These are phyloP conservation scores for Eueides isabella DNA, from an alignment of 1,140 invertebrate genomes.

Conservation along the genomic window DNA sequence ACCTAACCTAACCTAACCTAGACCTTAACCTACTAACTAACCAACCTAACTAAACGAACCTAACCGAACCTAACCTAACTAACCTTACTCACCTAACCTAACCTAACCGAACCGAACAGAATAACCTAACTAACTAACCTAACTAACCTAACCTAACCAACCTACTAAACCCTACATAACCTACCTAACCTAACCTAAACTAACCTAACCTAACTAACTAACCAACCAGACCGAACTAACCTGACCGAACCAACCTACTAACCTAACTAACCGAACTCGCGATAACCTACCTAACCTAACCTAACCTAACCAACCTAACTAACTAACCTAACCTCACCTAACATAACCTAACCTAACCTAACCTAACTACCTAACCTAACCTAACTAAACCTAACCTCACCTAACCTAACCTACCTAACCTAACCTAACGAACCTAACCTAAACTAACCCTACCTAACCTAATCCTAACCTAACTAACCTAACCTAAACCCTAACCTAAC, in stretches of 20 bases:
- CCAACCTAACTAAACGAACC: no score
- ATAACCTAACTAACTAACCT: conserved; percentile 7
- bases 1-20: no score
- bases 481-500: conserved; percentile 18
- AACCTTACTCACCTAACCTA: conserved; percentile 15
- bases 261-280: conserved; percentile 14
- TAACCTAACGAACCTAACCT: no score
- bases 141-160: conserved; percentile 14
- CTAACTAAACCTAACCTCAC: no score
- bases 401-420: no score
- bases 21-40: no score
- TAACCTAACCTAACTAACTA: no score
- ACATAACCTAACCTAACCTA: no score
- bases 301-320: conserved; percentile 19
- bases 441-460: conserved; percentile 17
- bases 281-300: conserved; percentile 17
- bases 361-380: no score
- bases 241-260: conserved; percentile 17
- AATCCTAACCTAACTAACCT: conserved; percentile 7
- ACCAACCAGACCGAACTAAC: neutral
- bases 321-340: conserved; percentile 17
- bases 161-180: conserved; percentile 8
- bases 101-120: conserved; percentile 15
- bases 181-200: no score
- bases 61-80: conserved; percentile 16